These are phyloP conservation scores for Mormyrops attenuatus DNA, from an alignment of 2,797 vertebrate species.

Conservation along the genomic window DNA sequence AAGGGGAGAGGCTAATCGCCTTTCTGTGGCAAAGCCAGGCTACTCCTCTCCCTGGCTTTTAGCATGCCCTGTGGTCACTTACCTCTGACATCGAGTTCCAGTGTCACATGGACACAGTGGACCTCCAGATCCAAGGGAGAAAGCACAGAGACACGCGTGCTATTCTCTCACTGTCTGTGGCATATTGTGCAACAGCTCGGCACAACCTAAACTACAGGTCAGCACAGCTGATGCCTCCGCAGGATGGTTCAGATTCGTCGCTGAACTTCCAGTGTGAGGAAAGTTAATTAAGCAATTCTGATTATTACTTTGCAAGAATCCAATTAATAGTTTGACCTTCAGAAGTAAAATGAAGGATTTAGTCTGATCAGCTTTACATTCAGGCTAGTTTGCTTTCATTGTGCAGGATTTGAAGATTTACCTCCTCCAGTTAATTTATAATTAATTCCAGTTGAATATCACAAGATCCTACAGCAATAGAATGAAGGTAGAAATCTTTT, in stretches of 20 bases:
- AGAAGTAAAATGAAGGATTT: conserved; percentile 2
- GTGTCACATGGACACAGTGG: neutral
- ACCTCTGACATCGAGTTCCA: neutral
- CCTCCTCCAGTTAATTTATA: conserved; percentile 1
- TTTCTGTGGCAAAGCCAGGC: neutral
- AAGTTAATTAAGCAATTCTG: neutral
- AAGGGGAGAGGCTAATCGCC: neutral
- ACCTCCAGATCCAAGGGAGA: neutral
- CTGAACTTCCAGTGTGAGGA: neutral
- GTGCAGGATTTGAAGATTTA: conserved; percentile 14
- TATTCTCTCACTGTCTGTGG: neutral
- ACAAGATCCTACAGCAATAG: neutral
- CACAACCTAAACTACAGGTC: neutral
- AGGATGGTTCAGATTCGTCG: neutral
- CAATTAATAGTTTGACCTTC: conserved; percentile 10
- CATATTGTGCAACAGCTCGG: neutral
- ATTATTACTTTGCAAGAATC: neutral
- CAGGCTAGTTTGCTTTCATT: neutral
- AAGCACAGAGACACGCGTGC: neutral
- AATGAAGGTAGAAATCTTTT: neutral
- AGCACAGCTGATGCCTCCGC: neutral
- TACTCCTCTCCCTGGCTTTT: neutral
- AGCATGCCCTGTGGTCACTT: neutral
- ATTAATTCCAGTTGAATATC: conserved; percentile 8
- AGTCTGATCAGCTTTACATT: neutral